Percentiles rank a stretch among this genome's conserved stretches.
phyloP scores from a whole-genome alignment of 2,113 vertebrate genomes.

The Boleophthalmus pectinirostris region DNA sequence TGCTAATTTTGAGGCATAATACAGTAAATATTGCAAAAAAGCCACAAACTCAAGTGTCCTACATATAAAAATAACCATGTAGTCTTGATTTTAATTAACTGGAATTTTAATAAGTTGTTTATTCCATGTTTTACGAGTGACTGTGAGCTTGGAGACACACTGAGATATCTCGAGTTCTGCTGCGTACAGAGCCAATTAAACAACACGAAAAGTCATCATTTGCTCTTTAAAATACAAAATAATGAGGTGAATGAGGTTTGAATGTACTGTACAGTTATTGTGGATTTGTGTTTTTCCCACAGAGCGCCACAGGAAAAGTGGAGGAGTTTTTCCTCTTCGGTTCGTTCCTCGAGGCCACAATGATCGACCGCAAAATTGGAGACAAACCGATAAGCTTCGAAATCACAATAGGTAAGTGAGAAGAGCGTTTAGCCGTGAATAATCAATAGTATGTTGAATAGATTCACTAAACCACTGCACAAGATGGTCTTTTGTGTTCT shows the following conservation, averaged over 20 bases:
- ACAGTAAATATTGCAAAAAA: too few species aligned
- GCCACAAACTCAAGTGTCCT: too few species aligned
- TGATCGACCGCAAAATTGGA: conserved; percentile 96
- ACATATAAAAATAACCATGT: too few species aligned
- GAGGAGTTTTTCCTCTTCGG: conserved; percentile 98
- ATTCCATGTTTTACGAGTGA: too few species aligned
- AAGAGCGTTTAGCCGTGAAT: background rate
- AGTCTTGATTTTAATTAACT: too few species aligned
- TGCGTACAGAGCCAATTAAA: too few species aligned
- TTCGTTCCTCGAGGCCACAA: conserved; percentile 94
- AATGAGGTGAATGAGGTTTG: background rate
- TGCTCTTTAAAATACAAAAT: background rate
- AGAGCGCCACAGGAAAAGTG: conserved; percentile 91
- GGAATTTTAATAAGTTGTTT: too few species aligned
- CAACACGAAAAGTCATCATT: too few species aligned
- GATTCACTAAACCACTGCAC: background rate
- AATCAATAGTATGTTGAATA: background rate
- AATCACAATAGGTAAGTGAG: conserved; percentile 89
- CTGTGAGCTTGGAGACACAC: too few species aligned
- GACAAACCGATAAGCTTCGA: conserved; percentile 94
- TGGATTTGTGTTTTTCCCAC: conserved; percentile 1
- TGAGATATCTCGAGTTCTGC: too few species aligned
- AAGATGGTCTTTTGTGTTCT: background rate
- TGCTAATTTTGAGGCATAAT: too few species aligned
- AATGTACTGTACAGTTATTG: background rate